Conservation (phyloP, 2,797 vertebrate species). For the Zenarchopterus dispar region DNA sequence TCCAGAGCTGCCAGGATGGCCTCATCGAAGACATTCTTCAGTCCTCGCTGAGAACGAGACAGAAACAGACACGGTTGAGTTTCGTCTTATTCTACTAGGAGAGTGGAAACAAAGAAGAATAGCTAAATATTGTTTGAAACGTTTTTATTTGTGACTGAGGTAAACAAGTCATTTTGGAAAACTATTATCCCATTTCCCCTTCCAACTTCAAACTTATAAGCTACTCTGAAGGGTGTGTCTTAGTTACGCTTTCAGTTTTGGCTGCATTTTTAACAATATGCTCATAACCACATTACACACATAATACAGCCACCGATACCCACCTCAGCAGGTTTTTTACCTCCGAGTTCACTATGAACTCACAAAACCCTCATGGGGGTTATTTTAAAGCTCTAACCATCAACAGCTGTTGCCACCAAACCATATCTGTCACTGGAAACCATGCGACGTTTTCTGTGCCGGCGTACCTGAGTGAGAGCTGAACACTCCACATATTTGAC, state of each 20-base stretch:
- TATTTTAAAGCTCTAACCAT: background rate
- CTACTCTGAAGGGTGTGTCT: too few species aligned
- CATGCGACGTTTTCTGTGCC: background rate
- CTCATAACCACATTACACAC: too few species aligned
- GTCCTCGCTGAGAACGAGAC: conserved; percentile 68
- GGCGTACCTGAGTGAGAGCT: conserved; percentile 80
- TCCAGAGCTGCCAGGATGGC: conserved; percentile 83
- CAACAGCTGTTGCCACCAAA: background rate
- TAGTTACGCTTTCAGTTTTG: too few species aligned
- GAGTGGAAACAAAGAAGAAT: background rate
- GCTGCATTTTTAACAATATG: too few species aligned
- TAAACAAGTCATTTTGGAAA: background rate
- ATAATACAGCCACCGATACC: too few species aligned
- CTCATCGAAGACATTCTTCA: conserved; percentile 85
- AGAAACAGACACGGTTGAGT: background rate
- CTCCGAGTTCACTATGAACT: too few species aligned
- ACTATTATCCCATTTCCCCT: background rate
- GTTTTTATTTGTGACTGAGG: background rate
- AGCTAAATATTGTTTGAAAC: background rate
- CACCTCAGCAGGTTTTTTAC: background rate
- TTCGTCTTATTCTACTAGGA: too few species aligned
- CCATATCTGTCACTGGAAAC: background rate
- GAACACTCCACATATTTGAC: conserved; percentile 97
- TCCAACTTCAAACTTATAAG: too few species aligned
- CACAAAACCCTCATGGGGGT: too few species aligned